A percentile compares a stretch with the other conserved stretches of the same genome.
These are phyloP conservation scores for Diorhabda carinulata DNA, from an alignment of 1,140 invertebrate genomes.

Conservation along the genomic window DNA sequence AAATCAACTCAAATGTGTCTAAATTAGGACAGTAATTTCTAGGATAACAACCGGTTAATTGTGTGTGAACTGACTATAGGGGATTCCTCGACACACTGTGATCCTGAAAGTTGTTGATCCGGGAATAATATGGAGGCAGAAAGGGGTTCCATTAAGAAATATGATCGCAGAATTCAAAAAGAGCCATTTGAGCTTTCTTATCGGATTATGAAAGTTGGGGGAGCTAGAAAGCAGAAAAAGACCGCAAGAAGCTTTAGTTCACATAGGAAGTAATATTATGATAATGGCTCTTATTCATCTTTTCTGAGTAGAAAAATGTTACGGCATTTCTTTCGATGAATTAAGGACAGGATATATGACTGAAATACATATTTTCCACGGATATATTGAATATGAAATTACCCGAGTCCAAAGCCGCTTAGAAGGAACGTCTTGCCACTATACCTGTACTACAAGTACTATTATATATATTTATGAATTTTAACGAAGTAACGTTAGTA, in stretches of 20 bases:
- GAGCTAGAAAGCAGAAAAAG: neutral
- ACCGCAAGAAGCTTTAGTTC: neutral
- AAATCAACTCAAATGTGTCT: conserved; percentile 18
- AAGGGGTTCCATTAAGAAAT: conserved; percentile 2
- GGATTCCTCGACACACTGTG: conserved; percentile 6
- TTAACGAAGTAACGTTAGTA: too few species aligned
- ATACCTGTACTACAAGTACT: too few species aligned
- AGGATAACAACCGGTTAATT: conserved; percentile 22
- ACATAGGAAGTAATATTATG: neutral
- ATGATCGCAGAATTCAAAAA: neutral
- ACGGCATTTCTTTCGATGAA: too few species aligned
- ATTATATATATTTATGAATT: too few species aligned
- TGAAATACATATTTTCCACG: too few species aligned
- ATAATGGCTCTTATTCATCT: too few species aligned
- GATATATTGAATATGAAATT: too few species aligned
- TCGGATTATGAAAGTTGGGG: neutral
- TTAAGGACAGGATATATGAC: too few species aligned
- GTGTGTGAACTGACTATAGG: conserved; percentile 16
- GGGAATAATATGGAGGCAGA: conserved; percentile 14
- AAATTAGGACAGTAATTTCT: conserved; percentile 19
- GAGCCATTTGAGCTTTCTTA: neutral
- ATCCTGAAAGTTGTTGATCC: conserved; percentile 19
- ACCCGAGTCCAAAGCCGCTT: too few species aligned
- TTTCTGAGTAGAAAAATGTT: too few species aligned
- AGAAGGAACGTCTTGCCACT: too few species aligned